Percentiles rank a stretch among this genome's conserved stretches.
Conservation (phyloP, 2,113 vertebrate genomes). For the Sardina pilchardus region DNA sequence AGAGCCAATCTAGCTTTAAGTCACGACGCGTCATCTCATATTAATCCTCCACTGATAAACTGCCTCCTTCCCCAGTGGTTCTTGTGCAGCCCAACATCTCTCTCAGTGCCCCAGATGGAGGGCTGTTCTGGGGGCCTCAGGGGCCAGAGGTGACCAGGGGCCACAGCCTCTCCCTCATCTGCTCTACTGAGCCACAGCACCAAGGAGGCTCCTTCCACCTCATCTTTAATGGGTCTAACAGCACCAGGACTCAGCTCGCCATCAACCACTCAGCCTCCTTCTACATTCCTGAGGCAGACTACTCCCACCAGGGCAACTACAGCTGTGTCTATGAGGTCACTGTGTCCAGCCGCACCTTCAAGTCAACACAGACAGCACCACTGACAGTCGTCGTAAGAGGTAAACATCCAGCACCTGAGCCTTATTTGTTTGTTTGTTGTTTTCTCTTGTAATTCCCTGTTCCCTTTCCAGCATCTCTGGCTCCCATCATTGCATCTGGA, state of each 20-base stretch:
- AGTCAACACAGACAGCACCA: neutral
- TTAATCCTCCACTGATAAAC: slow-evolving; percentile 22
- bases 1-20: neutral
- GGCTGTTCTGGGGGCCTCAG: neutral
- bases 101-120: slow-evolving; percentile 5
- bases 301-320: slow-evolving; percentile 43
- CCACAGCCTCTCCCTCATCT: slow-evolving; percentile 42
- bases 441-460: neutral
- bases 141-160: slow-evolving; percentile 34
- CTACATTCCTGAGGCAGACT: slow-evolving; percentile 31
- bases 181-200: slow-evolving; percentile 41
- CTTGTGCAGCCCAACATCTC: slow-evolving; percentile 33
- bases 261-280: slow-evolving; percentile 33
- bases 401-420: neutral
- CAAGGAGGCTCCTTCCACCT: slow-evolving; percentile 44
- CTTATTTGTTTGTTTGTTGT: neutral
- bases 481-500: slow-evolving; percentile 20
- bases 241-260: slow-evolving; percentile 15
- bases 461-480: slow-evolving; percentile 27
- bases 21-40: too few species aligned
- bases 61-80: neutral
- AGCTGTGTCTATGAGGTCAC: slow-evolving; percentile 45
- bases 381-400: slow-evolving; percentile 23
- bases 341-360: slow-evolving; percentile 30
- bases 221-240: slow-evolving; percentile 11